Conservation (phyloP, 2,888 invertebrate genomes). For the Drosophila parthenogenetica region DNA sequence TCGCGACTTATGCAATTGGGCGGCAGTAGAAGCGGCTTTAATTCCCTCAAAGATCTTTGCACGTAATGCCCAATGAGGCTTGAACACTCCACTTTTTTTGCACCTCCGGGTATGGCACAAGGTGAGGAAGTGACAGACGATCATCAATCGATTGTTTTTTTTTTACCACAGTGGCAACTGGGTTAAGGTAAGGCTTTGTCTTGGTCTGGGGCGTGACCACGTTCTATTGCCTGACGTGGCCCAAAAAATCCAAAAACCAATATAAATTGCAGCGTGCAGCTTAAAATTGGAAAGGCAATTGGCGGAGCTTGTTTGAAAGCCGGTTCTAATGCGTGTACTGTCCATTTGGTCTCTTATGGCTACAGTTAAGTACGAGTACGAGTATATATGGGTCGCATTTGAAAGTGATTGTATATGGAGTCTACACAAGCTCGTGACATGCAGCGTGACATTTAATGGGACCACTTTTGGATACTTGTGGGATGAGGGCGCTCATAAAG, state of each 20-base stretch:
- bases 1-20: conserved; percentile 59
- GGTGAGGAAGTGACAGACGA: conserved; percentile 33
- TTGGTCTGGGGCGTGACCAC: conserved; percentile 62
- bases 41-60: conserved; percentile 25
- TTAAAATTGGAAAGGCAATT: conserved; percentile 69
- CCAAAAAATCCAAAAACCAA: conserved; percentile 33
- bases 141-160: conserved; percentile 24
- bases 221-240: conserved; percentile 56
- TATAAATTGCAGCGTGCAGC: conserved; percentile 34
- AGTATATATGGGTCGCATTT: conserved; percentile 67
- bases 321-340: conserved; percentile 75
- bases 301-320: conserved; percentile 59
- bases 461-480: conserved; percentile 30
- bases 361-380: conserved; percentile 2
- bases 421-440: conserved; percentile 32
- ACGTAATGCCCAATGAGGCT: conserved; percentile 47
- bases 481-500: conserved; percentile 26
- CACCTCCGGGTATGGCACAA: conserved; percentile 35
- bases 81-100: conserved; percentile 31
- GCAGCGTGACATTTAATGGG: conserved; percentile 44
- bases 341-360: conserved; percentile 41
- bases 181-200: conserved; percentile 68
- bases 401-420: conserved; percentile 71
- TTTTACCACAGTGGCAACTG: conserved; percentile 52
- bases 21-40: conserved; percentile 34